Conservation (phyloP, 2,113 vertebrate species). For the Spheniscus mendiculus region DNA sequence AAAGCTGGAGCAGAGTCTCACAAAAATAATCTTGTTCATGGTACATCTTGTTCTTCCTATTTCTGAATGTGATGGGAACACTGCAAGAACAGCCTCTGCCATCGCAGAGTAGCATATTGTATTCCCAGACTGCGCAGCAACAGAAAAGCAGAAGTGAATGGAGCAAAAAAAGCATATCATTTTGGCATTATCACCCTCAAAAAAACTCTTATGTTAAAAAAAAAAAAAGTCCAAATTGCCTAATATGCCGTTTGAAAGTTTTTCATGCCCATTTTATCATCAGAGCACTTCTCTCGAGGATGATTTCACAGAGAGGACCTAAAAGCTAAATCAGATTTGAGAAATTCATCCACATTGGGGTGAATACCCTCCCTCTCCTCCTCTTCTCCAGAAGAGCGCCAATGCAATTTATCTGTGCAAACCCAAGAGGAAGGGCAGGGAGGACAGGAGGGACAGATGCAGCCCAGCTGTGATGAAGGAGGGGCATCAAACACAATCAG, state of each 20-base stretch:
- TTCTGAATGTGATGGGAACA: slow-evolving; percentile 46
- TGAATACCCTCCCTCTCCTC: not conserved
- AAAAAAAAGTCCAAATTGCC: not conserved
- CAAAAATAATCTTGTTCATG: slow-evolving; percentile 26
- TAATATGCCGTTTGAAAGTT: not conserved
- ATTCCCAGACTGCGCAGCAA: not conserved
- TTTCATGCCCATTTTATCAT: not conserved
- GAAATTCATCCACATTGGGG: not conserved
- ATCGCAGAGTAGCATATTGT: slow-evolving; percentile 17
- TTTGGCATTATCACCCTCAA: not conserved
- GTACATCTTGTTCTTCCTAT: slow-evolving; percentile 56
- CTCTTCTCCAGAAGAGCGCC: not conserved
- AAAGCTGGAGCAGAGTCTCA: slow-evolving; percentile 38
- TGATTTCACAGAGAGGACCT: not conserved
- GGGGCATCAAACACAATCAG: not conserved
- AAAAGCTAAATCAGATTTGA: not conserved
- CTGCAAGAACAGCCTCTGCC: slow-evolving; percentile 33
- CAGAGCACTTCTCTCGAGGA: not conserved
- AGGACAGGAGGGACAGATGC: not conserved
- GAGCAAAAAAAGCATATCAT: not conserved
- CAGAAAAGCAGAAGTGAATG: not conserved
- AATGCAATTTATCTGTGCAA: not conserved
- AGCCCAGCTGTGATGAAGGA: not conserved
- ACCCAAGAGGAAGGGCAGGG: not conserved
- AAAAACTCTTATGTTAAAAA: not conserved